A percentile compares a stretch with the other conserved stretches of the same genome.
phyloP scores from a whole-genome alignment of 2,797 vertebrate genomes.

The Orestias chungarensis region DNA sequence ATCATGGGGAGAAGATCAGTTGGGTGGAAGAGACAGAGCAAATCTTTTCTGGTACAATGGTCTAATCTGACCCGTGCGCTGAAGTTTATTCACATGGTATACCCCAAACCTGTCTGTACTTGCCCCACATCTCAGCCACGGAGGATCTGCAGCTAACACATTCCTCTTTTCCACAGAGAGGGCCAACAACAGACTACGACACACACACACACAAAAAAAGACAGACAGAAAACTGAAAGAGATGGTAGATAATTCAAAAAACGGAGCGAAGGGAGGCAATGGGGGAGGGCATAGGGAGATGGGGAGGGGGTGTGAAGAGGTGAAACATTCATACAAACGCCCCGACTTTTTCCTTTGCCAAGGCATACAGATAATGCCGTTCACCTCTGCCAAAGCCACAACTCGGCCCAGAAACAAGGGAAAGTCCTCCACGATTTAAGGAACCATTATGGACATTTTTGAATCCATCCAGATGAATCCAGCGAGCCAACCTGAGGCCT shows the following conservation, averaged over 20 bases:
- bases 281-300: conserved; percentile 38
- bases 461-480: conserved; percentile 59
- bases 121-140: conserved; percentile 75
- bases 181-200: conserved; percentile 31
- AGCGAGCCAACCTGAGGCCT: conserved; percentile 64
- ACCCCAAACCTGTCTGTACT: conserved; percentile 81
- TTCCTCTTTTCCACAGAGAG: conserved; percentile 69
- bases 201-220: conserved; percentile 26
- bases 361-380: conserved; percentile 55
- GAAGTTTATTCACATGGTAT: conserved; percentile 72
- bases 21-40: conserved; percentile 36
- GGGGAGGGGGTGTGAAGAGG: conserved; percentile 45
- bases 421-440: conserved; percentile 44
- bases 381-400: conserved; percentile 51
- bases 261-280: conserved; percentile 54
- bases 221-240: conserved; percentile 29
- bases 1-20: conserved; percentile 26
- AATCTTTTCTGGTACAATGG: conserved; percentile 65
- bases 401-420: conserved; percentile 33
- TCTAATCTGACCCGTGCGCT: conserved; percentile 76
- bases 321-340: conserved; percentile 64
- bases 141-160: conserved; percentile 70
- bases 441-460: conserved; percentile 66
- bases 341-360: conserved; percentile 51
- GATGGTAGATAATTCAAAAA: conserved; percentile 64